These are phyloP conservation scores for Zygaena filipendulae DNA, from an alignment of 2,888 invertebrate species.

Conservation along the genomic window DNA sequence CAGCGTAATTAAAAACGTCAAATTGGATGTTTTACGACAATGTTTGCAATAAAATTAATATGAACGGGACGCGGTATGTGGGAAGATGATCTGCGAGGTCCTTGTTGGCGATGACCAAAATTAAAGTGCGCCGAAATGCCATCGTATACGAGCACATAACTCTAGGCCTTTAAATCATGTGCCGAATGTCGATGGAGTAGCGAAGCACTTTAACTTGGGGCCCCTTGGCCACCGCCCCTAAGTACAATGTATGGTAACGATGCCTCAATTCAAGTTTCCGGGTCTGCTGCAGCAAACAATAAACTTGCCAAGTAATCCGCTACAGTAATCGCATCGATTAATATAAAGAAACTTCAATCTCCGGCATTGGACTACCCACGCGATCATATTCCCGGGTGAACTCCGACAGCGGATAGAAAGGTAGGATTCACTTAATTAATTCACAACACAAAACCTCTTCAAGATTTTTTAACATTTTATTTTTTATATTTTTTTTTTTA, in stretches of 20 bases:
- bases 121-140: conserved; percentile 45
- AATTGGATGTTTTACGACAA: conserved; percentile 36
- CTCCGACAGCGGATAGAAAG: conserved; percentile 44
- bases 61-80: conserved; percentile 19
- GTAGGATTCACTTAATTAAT: conserved; percentile 28
- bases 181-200: conserved; percentile 45
- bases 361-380: conserved; percentile 35
- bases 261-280: conserved; percentile 34
- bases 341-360: conserved; percentile 32
- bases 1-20: conserved; percentile 39
- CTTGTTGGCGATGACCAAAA: conserved; percentile 43
- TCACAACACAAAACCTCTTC: conserved; percentile 50
- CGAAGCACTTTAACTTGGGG: conserved; percentile 47
- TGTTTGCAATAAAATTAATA: conserved; percentile 28
- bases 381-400: conserved; percentile 35
- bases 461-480: conserved; percentile 60
- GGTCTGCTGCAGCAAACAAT: too few species aligned
- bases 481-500: conserved; percentile 64
- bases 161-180: conserved; percentile 63
- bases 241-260: conserved; percentile 27
- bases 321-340: too few species aligned
- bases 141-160: conserved; percentile 49
- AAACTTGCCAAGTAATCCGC: too few species aligned
- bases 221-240: conserved; percentile 56
- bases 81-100: conserved; percentile 49